Conservation (phyloP, 2,888 invertebrate species). For the Diarsia brunnea region DNA sequence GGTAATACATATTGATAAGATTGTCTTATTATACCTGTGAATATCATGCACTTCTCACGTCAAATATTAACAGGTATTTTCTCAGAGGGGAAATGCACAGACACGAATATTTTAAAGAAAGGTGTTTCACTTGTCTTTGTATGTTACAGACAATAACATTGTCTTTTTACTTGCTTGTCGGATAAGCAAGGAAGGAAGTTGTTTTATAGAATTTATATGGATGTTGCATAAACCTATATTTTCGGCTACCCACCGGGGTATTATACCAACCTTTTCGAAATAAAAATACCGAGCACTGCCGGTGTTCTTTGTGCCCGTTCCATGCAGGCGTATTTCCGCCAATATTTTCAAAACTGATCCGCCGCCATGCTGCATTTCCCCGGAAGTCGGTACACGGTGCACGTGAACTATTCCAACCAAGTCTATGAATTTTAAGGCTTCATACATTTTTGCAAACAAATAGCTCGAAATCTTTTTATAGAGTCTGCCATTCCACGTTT, state of each 20-base stretch:
- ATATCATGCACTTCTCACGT: conserved; percentile 10
- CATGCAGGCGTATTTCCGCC: conserved; percentile 31
- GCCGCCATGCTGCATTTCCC: conserved; percentile 39
- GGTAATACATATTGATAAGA: conserved; percentile 24
- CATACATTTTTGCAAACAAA: conserved; percentile 30
- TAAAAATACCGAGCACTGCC: background rate
- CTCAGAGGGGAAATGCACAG: background rate
- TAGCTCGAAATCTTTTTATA: conserved; percentile 2
- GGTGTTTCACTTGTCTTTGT: too few species aligned
- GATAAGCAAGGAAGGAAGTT: background rate
- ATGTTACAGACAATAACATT: background rate
- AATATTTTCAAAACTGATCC: conserved; percentile 44
- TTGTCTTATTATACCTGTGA: conserved; percentile 12
- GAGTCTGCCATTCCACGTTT: background rate
- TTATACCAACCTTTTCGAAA: background rate
- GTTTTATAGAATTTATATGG: background rate
- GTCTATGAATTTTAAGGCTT: conserved; percentile 40
- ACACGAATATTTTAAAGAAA: background rate
- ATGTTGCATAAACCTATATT: background rate
- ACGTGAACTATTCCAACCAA: conserved; percentile 16
- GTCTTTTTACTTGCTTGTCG: background rate
- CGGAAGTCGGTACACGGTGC: conserved; percentile 29
- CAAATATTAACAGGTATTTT: background rate
- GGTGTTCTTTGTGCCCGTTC: conserved; percentile 21
- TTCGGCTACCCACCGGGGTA: background rate